Percentiles rank a stretch among this genome's conserved stretches.
These are phyloP conservation scores for Zeugodacus cucurbitae DNA, from an alignment of 1,140 invertebrate genomes.

Conservation along the genomic window DNA sequence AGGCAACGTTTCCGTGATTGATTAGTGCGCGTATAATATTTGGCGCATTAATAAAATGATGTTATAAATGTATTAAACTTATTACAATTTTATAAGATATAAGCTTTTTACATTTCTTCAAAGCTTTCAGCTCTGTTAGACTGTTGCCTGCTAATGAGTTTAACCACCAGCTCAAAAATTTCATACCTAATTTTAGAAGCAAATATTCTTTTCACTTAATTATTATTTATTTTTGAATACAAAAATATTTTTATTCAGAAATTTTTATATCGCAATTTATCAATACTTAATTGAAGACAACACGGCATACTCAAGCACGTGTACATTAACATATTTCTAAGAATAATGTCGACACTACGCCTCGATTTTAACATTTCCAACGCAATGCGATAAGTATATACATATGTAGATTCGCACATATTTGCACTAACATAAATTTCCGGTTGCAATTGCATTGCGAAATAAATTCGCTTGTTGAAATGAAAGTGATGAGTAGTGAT, in stretches of 20 bases:
- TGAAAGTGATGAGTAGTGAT: slow-evolving; percentile 22
- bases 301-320: not conserved
- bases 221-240: no score
- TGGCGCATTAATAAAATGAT: no score
- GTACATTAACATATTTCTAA: not conserved
- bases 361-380: not conserved
- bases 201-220: no score
- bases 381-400: not conserved
- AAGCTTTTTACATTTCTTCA: no score
- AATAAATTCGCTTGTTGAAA: slow-evolving; percentile 14
- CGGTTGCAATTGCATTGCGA: slow-evolving; percentile 19
- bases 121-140: no score
- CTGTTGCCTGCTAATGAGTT: no score
- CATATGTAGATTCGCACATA: not conserved
- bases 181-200: no score
- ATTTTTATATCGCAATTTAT: not conserved
- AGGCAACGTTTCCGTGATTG: no score
- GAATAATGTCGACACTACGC: not conserved
- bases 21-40: no score
- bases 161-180: no score
- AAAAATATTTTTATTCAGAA: not conserved
- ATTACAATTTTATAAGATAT: no score
- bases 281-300: not conserved
- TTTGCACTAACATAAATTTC: slow-evolving; percentile 7
- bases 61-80: no score